phyloP scores from a whole-genome alignment of 2,113 vertebrate genomes.

The Caloenas nicobarica region DNA sequence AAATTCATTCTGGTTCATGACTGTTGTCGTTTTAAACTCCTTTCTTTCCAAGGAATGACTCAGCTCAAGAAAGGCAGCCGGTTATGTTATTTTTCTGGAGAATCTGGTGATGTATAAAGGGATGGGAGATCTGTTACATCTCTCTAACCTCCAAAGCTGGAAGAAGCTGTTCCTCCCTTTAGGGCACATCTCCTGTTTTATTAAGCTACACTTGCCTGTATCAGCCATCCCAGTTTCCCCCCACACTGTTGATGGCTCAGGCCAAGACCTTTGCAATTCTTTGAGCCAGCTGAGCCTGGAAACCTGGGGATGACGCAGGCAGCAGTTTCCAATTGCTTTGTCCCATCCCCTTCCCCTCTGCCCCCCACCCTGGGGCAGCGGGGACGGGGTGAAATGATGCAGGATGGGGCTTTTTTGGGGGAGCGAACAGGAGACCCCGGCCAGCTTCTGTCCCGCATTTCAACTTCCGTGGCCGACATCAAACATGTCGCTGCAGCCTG shows the following conservation, averaged over 20 bases:
- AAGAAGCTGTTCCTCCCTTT: neutral
- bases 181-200: neutral
- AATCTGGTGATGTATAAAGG: neutral
- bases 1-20: neutral
- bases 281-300: neutral
- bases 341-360: neutral
- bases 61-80: neutral
- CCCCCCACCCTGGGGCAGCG: neutral
- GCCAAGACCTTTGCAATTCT: neutral
- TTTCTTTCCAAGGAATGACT: neutral
- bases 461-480: constrained; percentile 34
- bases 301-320: neutral
- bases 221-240: neutral
- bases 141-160: neutral
- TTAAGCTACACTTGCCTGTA: neutral
- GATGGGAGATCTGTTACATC: neutral
- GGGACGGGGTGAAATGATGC: accelerated
- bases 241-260: neutral
- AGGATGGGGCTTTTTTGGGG: neutral
- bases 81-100: neutral
- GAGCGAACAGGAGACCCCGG: neutral
- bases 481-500: constrained; percentile 58
- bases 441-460: constrained; percentile 46
- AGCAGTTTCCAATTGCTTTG: neutral
- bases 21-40: neutral